phyloP scores from a whole-genome alignment of 2,888 invertebrate species.

The Graphium colonna region DNA sequence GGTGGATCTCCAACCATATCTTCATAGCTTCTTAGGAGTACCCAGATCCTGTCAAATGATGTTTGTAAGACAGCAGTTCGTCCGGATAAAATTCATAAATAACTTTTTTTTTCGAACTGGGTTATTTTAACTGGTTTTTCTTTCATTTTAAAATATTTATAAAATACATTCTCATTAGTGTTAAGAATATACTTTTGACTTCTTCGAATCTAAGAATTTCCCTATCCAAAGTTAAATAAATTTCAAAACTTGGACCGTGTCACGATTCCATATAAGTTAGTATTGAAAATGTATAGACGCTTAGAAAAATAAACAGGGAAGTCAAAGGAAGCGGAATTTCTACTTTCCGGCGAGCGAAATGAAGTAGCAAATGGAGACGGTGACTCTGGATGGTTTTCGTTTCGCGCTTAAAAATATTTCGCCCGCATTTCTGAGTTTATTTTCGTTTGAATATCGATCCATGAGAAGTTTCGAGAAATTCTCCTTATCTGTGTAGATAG shows the following conservation, averaged over 20 bases:
- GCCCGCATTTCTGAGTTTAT: constrained; percentile 8
- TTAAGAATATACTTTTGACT: no score
- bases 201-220: not conserved
- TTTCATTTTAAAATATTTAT: no score
- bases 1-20: no score
- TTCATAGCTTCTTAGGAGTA: no score
- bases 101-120: no score
- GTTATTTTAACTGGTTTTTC: no score
- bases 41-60: no score
- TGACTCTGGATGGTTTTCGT: constrained; percentile 9
- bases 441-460: constrained; percentile 19
- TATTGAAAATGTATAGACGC: not conserved
- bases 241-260: not conserved
- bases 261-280: not conserved
- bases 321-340: not conserved
- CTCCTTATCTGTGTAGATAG: constrained; percentile 12
- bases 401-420: constrained; percentile 14
- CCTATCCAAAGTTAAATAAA: not conserved
- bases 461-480: constrained; percentile 10
- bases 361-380: constrained; percentile 3
- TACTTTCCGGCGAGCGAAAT: not conserved
- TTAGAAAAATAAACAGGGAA: not conserved
- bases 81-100: no score
- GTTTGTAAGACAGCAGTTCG: no score
- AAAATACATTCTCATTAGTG: no score